Percentiles rank a stretch among this genome's conserved stretches.
phyloP scores from a whole-genome alignment of 1,140 invertebrate genomes.

The Gonioctena quinquepunctata region DNA sequence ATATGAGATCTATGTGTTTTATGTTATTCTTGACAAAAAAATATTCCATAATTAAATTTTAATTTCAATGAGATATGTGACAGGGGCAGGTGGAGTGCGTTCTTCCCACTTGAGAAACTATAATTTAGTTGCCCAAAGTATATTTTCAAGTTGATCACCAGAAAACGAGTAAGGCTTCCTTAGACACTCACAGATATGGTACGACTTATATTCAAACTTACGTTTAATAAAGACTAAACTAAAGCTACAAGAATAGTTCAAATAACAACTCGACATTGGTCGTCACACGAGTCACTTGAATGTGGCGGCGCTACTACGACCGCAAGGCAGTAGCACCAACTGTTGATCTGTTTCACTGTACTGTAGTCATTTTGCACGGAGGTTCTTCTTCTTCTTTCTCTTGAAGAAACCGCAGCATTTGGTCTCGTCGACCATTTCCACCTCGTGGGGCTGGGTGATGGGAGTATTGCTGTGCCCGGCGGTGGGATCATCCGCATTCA shows the following conservation, averaged over 20 bases:
- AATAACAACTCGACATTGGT: slow-evolving; percentile 51
- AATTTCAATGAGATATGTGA: too few species aligned
- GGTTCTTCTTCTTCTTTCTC: slow-evolving; percentile 93
- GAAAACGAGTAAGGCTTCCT: slow-evolving; percentile 46
- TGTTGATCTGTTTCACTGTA: slow-evolving; percentile 56
- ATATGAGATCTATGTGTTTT: too few species aligned
- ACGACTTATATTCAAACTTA: slow-evolving; percentile 48
- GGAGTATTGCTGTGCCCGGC: slow-evolving; percentile 96
- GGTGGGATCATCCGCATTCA: slow-evolving; percentile 92
- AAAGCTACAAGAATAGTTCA: slow-evolving; percentile 52
- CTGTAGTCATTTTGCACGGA: slow-evolving; percentile 77
- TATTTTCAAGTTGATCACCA: background rate
- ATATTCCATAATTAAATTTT: too few species aligned
- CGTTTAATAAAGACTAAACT: slow-evolving; percentile 52
- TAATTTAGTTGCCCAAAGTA: background rate
- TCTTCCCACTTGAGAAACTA: too few species aligned
- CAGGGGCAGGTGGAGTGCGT: too few species aligned
- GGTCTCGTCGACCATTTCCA: slow-evolving; percentile 90
- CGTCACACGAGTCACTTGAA: slow-evolving; percentile 50
- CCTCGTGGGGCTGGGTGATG: slow-evolving; percentile 89
- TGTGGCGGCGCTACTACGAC: slow-evolving; percentile 55
- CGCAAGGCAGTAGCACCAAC: slow-evolving; percentile 54
- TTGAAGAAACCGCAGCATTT: slow-evolving; percentile 97
- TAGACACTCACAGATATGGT: slow-evolving; percentile 52
- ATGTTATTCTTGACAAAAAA: too few species aligned